Percentiles rank a stretch among this genome's conserved stretches.
phyloP scores from a whole-genome alignment of 2,797 vertebrate species.

The Pseudomugil gertrudae region DNA sequence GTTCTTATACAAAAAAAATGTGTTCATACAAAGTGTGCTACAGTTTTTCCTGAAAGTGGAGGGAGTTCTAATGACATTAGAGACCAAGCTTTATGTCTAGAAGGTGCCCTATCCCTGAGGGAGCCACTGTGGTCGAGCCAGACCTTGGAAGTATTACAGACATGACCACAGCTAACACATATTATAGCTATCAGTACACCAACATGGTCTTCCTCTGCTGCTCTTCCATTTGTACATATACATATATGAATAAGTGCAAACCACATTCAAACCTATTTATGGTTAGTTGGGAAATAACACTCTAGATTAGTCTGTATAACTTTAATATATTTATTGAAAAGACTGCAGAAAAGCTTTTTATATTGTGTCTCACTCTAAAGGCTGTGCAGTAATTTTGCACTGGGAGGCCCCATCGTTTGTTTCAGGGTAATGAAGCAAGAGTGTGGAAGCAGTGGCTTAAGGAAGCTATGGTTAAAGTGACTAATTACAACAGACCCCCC shows the following conservation, averaged over 20 bases:
- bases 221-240: conserved; percentile 40
- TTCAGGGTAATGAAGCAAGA: conserved; percentile 84
- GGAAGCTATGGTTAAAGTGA: conserved; percentile 83
- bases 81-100: conserved; percentile 59
- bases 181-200: conserved; percentile 33
- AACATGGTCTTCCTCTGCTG: conserved; percentile 25
- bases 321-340: conserved; percentile 38
- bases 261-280: conserved; percentile 50
- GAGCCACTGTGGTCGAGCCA: conserved; percentile 57
- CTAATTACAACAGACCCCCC: conserved; percentile 81
- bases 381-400: conserved; percentile 64
- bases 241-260: conserved; percentile 56
- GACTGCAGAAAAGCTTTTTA: conserved; percentile 44
- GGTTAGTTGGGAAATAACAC: conserved; percentile 59
- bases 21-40: conserved; percentile 53
- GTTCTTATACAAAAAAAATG: conserved; percentile 46
- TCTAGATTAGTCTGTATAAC: conserved; percentile 41
- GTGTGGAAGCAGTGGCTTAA: conserved; percentile 80
- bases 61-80: conserved; percentile 58
- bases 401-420: conserved; percentile 75
- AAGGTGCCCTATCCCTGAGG: conserved; percentile 59
- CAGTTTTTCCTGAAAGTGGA: conserved; percentile 44
- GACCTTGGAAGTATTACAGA: conserved; percentile 50
- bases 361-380: conserved; percentile 62
- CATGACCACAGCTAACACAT: conserved; percentile 47